Evolutionary conservation across 2,888 invertebrate genomes (phyloP), one percentile per base, ranked within the genome.

Genomic region (Lepidochitona cinerea): DNA sequence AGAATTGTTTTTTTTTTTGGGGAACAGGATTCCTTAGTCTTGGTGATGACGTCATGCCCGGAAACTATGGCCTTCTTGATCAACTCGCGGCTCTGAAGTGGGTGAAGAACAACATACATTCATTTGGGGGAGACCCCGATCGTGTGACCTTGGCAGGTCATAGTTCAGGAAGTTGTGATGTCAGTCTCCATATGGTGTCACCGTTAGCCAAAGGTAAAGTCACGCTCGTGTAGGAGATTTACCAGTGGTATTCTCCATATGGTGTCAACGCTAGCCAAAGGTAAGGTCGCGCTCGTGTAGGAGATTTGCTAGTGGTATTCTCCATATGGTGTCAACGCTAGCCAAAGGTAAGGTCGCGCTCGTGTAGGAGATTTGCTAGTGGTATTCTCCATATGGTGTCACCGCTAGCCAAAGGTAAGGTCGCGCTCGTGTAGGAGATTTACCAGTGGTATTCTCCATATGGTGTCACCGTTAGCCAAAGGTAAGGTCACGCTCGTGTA

Each of bases 61-160:
- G 90, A 26, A 90, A 91, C 78, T 89, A 87, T 79, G 90, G 90
- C 0, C 81, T 91, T 79, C 76, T 87, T 64, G 90, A 91, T 72
- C 88, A 89, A 82, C 74, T 89, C 4, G 79, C 74, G 68, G 89
- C 88, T 3, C 75, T 91, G 36, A 75, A 83, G 69, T 91, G 90
- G 90, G 84, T 89, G 4, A 79, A 85, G 66, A 84, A 81, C 35
- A 89, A 91, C 77, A 89, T 90, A 54, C 83, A 70, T 1, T 29
- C 78, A 37, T 90, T 90, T 77, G 83, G 88, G 49, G 90, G 90
- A 1, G 89, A 91, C 74, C 86, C 89, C 0, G 68, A 75, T 35
- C 78, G 78, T 5, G 86, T 91, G 9, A 90, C 90, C 18, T 79
- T 91, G 33, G 87, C 88, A 70, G 90, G 90, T 0, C 88, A 90